Conservation (phyloP, 1,140 invertebrate genomes). For the Pseudomyrmex flavicornis region DNA sequence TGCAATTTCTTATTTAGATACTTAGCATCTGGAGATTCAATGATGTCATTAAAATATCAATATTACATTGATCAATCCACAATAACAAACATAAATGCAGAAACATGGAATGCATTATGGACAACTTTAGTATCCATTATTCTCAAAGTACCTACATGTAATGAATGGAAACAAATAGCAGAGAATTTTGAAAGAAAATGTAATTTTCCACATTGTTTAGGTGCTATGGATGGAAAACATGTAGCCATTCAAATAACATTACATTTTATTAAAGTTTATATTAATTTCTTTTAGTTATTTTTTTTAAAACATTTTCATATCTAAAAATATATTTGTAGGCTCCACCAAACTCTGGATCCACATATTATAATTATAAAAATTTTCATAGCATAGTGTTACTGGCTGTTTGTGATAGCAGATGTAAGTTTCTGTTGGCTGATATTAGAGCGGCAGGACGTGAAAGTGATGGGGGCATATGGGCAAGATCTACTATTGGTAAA, state of each 20-base stretch:
- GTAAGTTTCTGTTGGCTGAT: not conserved
- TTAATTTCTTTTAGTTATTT: not conserved
- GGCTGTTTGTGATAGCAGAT: not conserved
- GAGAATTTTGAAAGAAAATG: not conserved
- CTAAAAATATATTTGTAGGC: slow-evolving; percentile 20
- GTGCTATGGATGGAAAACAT: slow-evolving; percentile 2
- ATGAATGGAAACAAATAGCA: not conserved
- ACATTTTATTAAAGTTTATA: not conserved
- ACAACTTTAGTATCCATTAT: slow-evolving; percentile 1
- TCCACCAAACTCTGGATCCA: not conserved
- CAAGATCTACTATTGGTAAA: not conserved
- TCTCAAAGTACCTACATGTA: not conserved
- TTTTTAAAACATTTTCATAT: not conserved
- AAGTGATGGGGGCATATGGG: slow-evolving; percentile 19
- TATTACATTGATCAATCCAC: slow-evolving; percentile 9
- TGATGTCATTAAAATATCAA: slow-evolving; percentile 21
- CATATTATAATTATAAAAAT: slow-evolving; percentile 15
- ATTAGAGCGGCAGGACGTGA: slow-evolving; percentile 3
- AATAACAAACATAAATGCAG: slow-evolving; percentile 1
- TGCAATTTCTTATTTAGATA: slow-evolving; percentile 16
- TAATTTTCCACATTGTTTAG: slow-evolving; percentile 1
- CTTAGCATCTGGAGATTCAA: slow-evolving; percentile 14
- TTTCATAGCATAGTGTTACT: slow-evolving; percentile 16
- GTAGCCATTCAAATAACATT: not conserved
- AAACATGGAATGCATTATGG: slow-evolving; percentile 11